phyloP scores from a whole-genome alignment of 2,888 invertebrate species.

The Disparrhopalites patrizii region DNA sequence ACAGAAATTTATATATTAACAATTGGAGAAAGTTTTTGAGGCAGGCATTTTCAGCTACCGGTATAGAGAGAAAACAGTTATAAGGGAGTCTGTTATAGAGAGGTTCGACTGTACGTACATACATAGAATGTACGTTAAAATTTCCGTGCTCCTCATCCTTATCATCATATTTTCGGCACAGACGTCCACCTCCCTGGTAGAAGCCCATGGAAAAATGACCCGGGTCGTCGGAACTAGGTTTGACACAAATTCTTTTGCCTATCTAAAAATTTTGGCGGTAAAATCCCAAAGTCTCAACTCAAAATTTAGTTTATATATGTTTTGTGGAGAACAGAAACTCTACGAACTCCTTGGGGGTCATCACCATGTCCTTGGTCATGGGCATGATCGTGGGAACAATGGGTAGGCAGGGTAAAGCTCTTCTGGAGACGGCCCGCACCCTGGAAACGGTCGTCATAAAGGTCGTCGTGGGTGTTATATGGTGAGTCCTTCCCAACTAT shows the following conservation, averaged over 20 bases:
- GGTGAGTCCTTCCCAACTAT: slow-evolving; percentile 24
- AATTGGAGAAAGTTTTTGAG: no score
- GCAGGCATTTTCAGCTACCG: background rate
- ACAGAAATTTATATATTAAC: no score
- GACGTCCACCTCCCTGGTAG: background rate
- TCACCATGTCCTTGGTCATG: slow-evolving; percentile 14
- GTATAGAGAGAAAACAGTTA: no score
- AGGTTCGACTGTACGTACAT: no score
- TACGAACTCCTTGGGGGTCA: slow-evolving; percentile 28
- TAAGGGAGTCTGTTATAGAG: no score
- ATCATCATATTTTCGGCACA: no score
- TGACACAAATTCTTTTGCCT: no score
- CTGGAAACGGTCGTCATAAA: slow-evolving; percentile 14
- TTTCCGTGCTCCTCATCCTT: background rate
- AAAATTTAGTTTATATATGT: no score
- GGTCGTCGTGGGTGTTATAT: slow-evolving; percentile 14
- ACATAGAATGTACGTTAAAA: background rate
- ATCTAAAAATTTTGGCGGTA: no score
- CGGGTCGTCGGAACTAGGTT: no score
- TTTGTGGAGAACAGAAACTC: slow-evolving; percentile 2
- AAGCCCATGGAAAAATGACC: no score
- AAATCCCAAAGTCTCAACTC: no score
- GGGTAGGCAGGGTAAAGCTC: background rate
- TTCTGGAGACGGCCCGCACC: slow-evolving; percentile 6
- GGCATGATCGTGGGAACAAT: slow-evolving; percentile 9